Conservation (phyloP, 1,140 invertebrate species). For the Aphaenogaster floridana region DNA sequence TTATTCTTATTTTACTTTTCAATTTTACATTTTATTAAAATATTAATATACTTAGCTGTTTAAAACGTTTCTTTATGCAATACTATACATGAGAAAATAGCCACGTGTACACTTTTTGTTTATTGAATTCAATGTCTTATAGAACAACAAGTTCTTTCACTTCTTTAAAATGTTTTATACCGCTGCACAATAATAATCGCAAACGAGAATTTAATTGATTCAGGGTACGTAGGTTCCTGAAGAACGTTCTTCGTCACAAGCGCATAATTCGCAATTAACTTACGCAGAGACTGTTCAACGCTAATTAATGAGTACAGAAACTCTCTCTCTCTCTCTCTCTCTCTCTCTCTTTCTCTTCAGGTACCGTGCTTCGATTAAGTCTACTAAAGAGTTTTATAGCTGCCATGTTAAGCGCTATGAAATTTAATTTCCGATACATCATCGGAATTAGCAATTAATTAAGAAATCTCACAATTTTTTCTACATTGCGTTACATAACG, state of each 20-base stretch:
- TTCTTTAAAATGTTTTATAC: slow-evolving; percentile 6
- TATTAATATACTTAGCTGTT: slow-evolving; percentile 5
- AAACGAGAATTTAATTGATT: slow-evolving; percentile 72
- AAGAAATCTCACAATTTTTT: slow-evolving; percentile 36
- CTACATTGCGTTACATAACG: neutral
- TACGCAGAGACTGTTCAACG: slow-evolving; percentile 64
- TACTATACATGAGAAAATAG: neutral
- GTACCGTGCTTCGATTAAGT: slow-evolving; percentile 57
- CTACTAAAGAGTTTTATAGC: slow-evolving; percentile 54
- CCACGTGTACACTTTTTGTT: neutral
- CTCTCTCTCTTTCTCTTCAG: slow-evolving; percentile 4
- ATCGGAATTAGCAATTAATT: slow-evolving; percentile 53
- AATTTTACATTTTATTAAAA: neutral
- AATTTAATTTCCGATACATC: slow-evolving; percentile 67
- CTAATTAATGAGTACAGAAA: slow-evolving; percentile 72
- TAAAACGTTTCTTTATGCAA: neutral
- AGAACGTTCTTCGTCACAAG: slow-evolving; percentile 39
- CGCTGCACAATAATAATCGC: slow-evolving; percentile 28
- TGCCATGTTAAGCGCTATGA: slow-evolving; percentile 55
- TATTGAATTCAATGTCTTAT: neutral
- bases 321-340: neutral
- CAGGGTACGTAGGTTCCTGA: slow-evolving; percentile 42
- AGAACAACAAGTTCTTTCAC: neutral
- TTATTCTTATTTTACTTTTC: neutral
- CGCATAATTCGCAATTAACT: slow-evolving; percentile 74